Evolutionary conservation across 1,140 invertebrate genomes (phyloP), one percentile per base, ranked within the genome.

Genomic region (Drosophila lacertosa): DNA sequence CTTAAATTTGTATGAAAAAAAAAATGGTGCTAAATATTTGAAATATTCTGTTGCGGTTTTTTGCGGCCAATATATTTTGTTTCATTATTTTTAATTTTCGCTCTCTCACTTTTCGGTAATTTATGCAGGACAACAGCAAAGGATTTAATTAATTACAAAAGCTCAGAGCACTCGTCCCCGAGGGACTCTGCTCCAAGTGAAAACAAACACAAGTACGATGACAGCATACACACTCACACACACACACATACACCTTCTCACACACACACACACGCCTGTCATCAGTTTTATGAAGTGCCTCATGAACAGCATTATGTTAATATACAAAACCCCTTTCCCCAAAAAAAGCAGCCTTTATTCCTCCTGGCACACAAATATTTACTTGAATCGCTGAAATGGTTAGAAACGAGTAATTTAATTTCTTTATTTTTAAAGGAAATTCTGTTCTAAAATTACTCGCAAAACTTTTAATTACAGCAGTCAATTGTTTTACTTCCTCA

Each of bases 101-200:
- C 15, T 4, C 22, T 22, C 11, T 2, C 47, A 29, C 3, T 44
- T 35, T 57, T 50, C 32, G 11, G 42, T 65, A 63, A 68, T 44
- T 55, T 69, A 69, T 62, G 57, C 57, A 57, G 42, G 29, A 13
- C 20, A 18, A 24, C 24, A 26, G 50, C 15, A 57, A 63, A 63
- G 55, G 63, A 16, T 54, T 76, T 69, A 69, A 74, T 74, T 74
- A 74, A 76, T 76, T 76, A 58, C 54, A 59, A 50, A 50, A 39
- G 26, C 39, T 18, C 66, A 45, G 53, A 29, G 24, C 13, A 24
- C 20, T 20, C 64, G 32, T n/a, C 24, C 57, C 22, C 11, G 4
- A 15, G 0, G 7, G 11, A 10, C 50, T 48, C 16, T 47, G 22
- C 22, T 51, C 45, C 26, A 7, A 58, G 11, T 29, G 18, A 54